Evolutionary conservation across 2,888 invertebrate species (phyloP).

Genomic region (Tinea pellionella): DNA sequence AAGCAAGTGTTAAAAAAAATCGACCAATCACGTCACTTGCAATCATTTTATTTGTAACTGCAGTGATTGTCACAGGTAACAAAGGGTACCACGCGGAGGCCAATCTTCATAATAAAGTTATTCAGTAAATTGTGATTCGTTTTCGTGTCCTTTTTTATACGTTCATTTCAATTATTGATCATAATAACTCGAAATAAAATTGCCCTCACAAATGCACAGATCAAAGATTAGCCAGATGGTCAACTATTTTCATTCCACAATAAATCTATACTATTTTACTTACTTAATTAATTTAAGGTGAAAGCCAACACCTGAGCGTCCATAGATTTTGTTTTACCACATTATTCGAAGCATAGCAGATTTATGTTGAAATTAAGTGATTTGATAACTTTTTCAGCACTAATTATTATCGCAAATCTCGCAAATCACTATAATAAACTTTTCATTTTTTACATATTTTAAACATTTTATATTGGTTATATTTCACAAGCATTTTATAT

Average conservation of each 20-base stretch:
- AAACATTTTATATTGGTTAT: no score
- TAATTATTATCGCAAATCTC: no score
- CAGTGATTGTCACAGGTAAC: slow-evolving; percentile 20
- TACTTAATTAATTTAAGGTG: no score
- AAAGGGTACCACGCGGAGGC: slow-evolving; percentile 35
- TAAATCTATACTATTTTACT: no score
- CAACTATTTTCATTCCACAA: not conserved
- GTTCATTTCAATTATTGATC: slow-evolving; percentile 42
- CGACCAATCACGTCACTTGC: not conserved
- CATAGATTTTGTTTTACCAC: no score
- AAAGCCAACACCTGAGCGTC: no score
- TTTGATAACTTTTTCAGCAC: no score
- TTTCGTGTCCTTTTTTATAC: slow-evolving; percentile 35
- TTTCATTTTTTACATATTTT: no score
- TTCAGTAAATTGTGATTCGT: slow-evolving; percentile 22
- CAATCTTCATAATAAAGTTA: slow-evolving; percentile 44
- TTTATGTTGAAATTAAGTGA: no score
- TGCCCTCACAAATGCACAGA: slow-evolving; percentile 21
- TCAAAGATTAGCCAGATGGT: slow-evolving; percentile 26
- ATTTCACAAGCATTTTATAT: no score
- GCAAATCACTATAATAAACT: no score
- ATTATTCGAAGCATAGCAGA: no score
- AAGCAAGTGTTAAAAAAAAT: not conserved
- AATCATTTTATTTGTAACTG: not conserved
- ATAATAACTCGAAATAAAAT: slow-evolving; percentile 42